Conservation (phyloP, 1,140 invertebrate genomes). For the Berghia stephanieae region DNA sequence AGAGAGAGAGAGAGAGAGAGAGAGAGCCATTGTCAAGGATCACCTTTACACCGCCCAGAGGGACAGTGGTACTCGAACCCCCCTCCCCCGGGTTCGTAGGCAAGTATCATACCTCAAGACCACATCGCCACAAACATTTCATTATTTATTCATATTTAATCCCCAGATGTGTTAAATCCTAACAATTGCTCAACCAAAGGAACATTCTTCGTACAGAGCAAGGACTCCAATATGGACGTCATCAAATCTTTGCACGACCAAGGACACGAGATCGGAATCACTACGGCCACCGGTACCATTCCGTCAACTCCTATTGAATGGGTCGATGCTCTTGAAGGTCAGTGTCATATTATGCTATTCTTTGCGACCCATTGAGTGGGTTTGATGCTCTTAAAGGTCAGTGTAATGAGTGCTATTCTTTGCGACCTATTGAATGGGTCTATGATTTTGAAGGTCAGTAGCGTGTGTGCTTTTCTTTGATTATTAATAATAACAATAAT, state of each 20-base stretch:
- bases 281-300: slow-evolving; percentile 74
- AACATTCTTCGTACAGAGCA: slow-evolving; percentile 84
- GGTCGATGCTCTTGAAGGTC: slow-evolving; percentile 41
- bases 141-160: not conserved
- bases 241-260: slow-evolving; percentile 83
- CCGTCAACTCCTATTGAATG: slow-evolving; percentile 39
- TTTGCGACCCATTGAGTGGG: too few species aligned
- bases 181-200: slow-evolving; percentile 82
- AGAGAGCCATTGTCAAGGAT: too few species aligned
- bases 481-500: not conserved
- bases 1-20: too few species aligned
- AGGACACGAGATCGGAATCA: slow-evolving; percentile 86
- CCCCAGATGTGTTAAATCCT: slow-evolving; percentile 73
- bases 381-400: too few species aligned
- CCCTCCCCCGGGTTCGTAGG: too few species aligned
- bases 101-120: too few species aligned
- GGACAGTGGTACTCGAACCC: too few species aligned
- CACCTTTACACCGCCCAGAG: too few species aligned
- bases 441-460: not conserved
- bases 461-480: not conserved
- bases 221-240: slow-evolving; percentile 81
- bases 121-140: not conserved
- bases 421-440: not conserved
- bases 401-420: not conserved
- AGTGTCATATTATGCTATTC: not conserved